Percentiles rank a stretch among this genome's conserved stretches.
Evolutionary conservation across 2,888 invertebrate genomes (phyloP).

Genomic region (Agelastica alni): DNA sequence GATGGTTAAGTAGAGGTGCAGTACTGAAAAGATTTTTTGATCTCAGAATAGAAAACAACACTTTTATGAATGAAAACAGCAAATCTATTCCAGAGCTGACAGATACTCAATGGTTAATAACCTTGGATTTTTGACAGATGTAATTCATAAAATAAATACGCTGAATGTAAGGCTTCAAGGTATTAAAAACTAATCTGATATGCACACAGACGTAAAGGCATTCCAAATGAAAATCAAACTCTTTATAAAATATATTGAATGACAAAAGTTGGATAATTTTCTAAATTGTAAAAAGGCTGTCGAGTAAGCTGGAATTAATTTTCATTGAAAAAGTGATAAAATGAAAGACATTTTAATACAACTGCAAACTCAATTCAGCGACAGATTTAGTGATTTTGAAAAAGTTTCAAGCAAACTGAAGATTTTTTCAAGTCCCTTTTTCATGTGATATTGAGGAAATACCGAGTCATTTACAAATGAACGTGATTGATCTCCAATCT

Average conservation of each 20-base stretch:
- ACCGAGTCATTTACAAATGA: no score
- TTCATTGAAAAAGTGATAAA: background rate
- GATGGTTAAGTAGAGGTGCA: no score
- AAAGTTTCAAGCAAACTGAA: no score
- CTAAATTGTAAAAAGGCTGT: background rate
- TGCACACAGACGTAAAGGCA: background rate
- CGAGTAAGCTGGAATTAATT: background rate
- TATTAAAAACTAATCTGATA: background rate
- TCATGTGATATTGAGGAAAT: no score
- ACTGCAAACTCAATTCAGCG: background rate
- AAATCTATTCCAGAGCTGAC: background rate
- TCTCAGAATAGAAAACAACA: conserved; percentile 31
- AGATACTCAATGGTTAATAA: background rate
- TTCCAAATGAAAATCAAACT: background rate
- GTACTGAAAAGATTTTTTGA: conserved; percentile 33
- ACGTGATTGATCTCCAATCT: no score
- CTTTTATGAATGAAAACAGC: conserved; percentile 17
- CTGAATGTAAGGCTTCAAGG: background rate
- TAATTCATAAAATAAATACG: background rate
- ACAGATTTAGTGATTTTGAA: background rate
- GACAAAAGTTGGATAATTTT: background rate
- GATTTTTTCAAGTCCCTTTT: no score
- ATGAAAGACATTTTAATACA: background rate
- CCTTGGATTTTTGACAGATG: background rate
- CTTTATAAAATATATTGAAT: background rate